Evolutionary conservation across 2,888 invertebrate species (phyloP).

Genomic region (Arge pagana): DNA sequence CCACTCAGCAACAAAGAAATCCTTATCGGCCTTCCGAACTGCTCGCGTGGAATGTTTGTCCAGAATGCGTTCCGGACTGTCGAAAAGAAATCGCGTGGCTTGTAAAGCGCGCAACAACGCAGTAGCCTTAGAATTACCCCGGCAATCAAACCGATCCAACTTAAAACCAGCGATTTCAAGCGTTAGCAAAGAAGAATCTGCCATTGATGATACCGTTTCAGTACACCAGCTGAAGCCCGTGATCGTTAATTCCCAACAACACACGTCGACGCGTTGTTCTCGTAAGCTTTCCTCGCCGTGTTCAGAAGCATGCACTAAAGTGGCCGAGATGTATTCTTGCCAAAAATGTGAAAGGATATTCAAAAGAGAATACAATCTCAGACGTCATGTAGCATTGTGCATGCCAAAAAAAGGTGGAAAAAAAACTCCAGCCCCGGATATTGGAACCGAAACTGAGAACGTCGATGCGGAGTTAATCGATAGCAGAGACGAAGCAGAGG

Average conservation of each 20-base stretch:
- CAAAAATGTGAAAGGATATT: constrained; percentile 31
- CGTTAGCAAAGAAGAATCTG: not conserved
- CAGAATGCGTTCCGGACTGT: constrained; percentile 12
- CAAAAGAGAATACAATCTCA: constrained; percentile 27
- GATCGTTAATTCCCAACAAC: too few relatives aligned
- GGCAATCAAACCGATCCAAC: not conserved
- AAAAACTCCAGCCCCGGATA: not conserved
- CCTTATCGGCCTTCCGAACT: constrained; percentile 26
- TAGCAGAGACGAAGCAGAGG: constrained; percentile 1
- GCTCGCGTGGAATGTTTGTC: constrained; percentile 23
- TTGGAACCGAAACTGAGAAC: constrained; percentile 1
- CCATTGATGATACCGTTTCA: too few relatives aligned
- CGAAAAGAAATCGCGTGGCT: constrained; percentile 4
- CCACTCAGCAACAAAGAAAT: constrained; percentile 32
- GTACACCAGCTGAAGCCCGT: too few relatives aligned
- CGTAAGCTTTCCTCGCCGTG: constrained; percentile 1
- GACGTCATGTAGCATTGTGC: constrained; percentile 22
- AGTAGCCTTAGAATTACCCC: constrained; percentile 6
- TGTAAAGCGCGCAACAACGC: not conserved
- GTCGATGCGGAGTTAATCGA: constrained; percentile 3
- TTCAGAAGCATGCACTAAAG: not conserved
- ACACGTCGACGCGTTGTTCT: not conserved
- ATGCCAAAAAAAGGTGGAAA: not conserved
- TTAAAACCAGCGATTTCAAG: not conserved
- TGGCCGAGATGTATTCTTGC: constrained; percentile 24